These are phyloP conservation scores for Pionites leucogaster DNA, from an alignment of 2,113 vertebrate genomes.

Conservation along the genomic window DNA sequence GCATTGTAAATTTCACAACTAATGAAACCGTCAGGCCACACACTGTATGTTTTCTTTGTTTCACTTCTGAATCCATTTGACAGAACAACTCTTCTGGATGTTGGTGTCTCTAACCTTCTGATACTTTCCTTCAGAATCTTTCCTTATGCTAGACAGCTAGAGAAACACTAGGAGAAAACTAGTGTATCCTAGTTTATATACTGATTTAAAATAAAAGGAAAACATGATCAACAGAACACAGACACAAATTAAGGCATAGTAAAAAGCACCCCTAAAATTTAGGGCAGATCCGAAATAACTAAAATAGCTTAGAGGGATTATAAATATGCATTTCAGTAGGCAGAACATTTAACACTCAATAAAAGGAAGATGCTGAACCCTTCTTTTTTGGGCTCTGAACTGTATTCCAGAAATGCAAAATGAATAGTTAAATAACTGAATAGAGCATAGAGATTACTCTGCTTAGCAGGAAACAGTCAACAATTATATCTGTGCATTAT, in stretches of 20 bases:
- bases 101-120: not conserved
- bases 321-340: not conserved
- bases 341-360: not conserved
- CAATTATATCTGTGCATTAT: not conserved
- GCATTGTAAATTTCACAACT: not conserved
- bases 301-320: not conserved
- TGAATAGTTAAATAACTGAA: not conserved
- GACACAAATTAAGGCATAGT: not conserved
- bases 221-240: not conserved
- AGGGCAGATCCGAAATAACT: not conserved
- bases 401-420: not conserved
- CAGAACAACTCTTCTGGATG: not conserved
- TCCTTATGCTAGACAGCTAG: not conserved
- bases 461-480: not conserved
- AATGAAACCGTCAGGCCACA: not conserved
- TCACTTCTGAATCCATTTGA: not conserved
- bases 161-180: not conserved
- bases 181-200: not conserved
- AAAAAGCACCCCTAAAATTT: not conserved
- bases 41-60: not conserved
- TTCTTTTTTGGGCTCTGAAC: not conserved
- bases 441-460: not conserved
- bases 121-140: not conserved
- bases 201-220: not conserved
- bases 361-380: not conserved